phyloP scores from a whole-genome alignment of 2,888 invertebrate genomes.

The Trachelus troglodyta region DNA sequence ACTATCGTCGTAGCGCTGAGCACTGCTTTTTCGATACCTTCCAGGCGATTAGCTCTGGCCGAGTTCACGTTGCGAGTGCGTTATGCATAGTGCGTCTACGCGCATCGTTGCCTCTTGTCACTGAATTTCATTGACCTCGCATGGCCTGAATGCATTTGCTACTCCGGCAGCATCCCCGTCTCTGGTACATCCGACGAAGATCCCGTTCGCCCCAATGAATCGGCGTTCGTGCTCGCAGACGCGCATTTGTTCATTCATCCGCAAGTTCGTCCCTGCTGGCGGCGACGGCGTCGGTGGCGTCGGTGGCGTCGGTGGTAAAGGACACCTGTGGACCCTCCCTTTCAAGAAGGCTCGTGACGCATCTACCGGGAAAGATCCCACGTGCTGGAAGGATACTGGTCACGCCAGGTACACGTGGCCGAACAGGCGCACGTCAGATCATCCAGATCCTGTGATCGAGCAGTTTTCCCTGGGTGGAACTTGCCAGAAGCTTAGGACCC shows the following conservation, averaged over 20 bases:
- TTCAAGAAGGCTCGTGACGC: not conserved
- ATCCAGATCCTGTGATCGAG: not conserved
- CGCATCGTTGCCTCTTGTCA: not conserved
- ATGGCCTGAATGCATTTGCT: not conserved
- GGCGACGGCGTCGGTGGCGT: too few relatives aligned
- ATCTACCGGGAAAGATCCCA: not conserved
- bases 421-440: not conserved
- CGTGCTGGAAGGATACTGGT: not conserved
- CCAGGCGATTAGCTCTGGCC: not conserved
- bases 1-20: not conserved
- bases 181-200: not conserved
- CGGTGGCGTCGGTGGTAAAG: too few relatives aligned
- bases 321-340: too few relatives aligned
- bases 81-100: not conserved
- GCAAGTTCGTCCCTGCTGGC: not conserved
- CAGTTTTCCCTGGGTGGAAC: not conserved
- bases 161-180: not conserved
- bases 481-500: not conserved
- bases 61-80: not conserved
- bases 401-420: not conserved
- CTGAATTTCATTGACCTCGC: not conserved
- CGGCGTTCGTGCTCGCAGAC: not conserved
- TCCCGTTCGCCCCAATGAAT: not conserved
- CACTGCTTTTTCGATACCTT: conserved; percentile 3
- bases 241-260: not conserved